Conservation (phyloP, 2,888 invertebrate genomes). For the Acanthopleura granulata region DNA sequence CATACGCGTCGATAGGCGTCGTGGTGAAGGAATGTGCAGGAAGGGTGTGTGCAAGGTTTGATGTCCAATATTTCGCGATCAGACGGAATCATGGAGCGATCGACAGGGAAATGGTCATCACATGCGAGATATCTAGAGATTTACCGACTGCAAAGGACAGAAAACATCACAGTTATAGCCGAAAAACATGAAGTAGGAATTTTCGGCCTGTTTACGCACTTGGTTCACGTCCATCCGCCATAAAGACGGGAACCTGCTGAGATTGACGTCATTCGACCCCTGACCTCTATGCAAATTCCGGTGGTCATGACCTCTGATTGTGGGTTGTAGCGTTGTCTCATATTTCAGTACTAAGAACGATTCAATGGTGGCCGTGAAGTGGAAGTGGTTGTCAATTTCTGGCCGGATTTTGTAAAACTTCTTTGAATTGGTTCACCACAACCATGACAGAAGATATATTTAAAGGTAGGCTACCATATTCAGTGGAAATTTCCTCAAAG, state of each 20-base stretch:
- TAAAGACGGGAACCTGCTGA: constrained; percentile 17
- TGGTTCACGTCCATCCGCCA: neutral
- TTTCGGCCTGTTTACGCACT: constrained; percentile 3
- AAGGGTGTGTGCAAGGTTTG: neutral
- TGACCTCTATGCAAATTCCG: constrained; percentile 30
- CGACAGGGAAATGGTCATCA: too few species aligned
- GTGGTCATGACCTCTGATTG: constrained; percentile 32
- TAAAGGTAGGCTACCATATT: constrained; percentile 42
- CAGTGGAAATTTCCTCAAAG: constrained; percentile 2
- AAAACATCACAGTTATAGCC: neutral
- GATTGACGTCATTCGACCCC: constrained; percentile 18
- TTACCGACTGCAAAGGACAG: too few species aligned
- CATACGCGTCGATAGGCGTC: neutral
- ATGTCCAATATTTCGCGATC: too few species aligned
- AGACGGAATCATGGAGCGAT: too few species aligned
- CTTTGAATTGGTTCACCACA: neutral
- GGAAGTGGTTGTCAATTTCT: constrained; percentile 9
- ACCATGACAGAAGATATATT: constrained; percentile 53
- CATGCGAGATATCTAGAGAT: too few species aligned
- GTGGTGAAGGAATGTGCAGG: constrained; percentile 3
- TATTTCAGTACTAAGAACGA: constrained; percentile 13
- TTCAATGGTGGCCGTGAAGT: constrained; percentile 3
- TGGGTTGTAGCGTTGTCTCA: constrained; percentile 20
- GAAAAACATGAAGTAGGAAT: neutral
- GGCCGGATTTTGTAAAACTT: neutral